Evolutionary conservation across 1,140 invertebrate genomes (phyloP), one percentile per base, ranked within the genome.

Genomic region (Drosophila tropicalis): DNA sequence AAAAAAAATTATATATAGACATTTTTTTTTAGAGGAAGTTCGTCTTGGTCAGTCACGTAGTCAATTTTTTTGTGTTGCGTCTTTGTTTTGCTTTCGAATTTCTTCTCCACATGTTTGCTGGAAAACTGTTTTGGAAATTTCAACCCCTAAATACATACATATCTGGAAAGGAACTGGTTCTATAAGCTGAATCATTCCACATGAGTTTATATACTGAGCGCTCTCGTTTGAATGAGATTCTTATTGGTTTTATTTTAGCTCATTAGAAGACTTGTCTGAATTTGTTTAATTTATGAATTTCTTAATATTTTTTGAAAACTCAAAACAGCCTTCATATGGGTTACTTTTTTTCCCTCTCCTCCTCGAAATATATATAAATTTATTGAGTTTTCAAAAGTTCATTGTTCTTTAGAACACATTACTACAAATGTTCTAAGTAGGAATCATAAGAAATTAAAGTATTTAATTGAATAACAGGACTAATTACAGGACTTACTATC

Each of bases 21-120:
- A 69, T 51, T 32, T 22, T 12, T 29, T 29, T 29, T 29, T 70
- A 39, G 13, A 40, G 15, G 44, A 69, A 57, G 34, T 68, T 70
- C 82, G 73, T 57, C 57, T 76, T 65, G 36, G 63, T 22, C 55
- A 71, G 83, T 86, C 83, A 86, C 83, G 83, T 86, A 86, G 83
- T 76, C 83, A 79, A 68, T 87, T 63, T 63, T 62, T 87, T 65
- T 29, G 29, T 29, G 55, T 34, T 63, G 80, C 19, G 44, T 63
- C 54, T 86, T 83, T 86, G 83, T 86, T 86, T 79, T 86, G 83
- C 55, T 87, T 51, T 63, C 63, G 41, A 25, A 55, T 57, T 72
- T 72, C 67, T 22, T 60, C 40, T 32, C 36, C 57, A 67, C 70
- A 73, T 36, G 62, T 69, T 55, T 55, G 41, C 40, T 82, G 69